Evolutionary conservation across 2,888 invertebrate genomes (phyloP).

Genomic region (Agonum fuliginosum): DNA sequence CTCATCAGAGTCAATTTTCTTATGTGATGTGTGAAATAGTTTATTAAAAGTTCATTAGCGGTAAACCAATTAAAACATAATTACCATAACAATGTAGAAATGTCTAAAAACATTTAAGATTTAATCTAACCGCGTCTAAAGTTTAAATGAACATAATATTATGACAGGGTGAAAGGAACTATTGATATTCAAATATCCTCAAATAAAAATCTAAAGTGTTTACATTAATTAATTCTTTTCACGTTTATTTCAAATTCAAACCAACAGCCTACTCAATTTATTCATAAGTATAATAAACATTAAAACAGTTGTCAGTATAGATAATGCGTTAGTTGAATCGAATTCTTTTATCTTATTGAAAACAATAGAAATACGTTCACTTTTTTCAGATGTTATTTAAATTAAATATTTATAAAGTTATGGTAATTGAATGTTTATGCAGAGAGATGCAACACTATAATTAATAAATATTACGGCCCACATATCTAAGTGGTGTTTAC

Average conservation of each 20-base stretch:
- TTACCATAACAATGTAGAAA: slow-evolving; percentile 25
- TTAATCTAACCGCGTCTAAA: neutral
- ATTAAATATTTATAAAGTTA: slow-evolving; percentile 46
- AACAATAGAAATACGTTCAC: slow-evolving; percentile 34
- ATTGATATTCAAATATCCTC: slow-evolving; percentile 30
- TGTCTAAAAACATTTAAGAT: slow-evolving; percentile 24
- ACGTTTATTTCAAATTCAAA: slow-evolving; percentile 31
- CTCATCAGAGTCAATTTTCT: too few relatives aligned
- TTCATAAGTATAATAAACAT: slow-evolving; percentile 49
- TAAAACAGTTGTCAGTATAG: slow-evolving; percentile 48
- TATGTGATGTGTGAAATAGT: too few relatives aligned
- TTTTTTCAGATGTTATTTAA: slow-evolving; percentile 17
- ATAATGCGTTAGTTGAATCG: slow-evolving; percentile 27
- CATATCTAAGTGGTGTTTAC: slow-evolving; percentile 45
- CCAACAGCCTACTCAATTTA: slow-evolving; percentile 50
- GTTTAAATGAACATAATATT: slow-evolving; percentile 12
- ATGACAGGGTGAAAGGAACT: slow-evolving; percentile 38
- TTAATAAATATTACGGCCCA: slow-evolving; percentile 53
- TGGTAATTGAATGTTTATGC: slow-evolving; percentile 50
- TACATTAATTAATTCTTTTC: slow-evolving; percentile 51
- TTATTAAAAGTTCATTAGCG: neutral
- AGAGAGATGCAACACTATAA: slow-evolving; percentile 49
- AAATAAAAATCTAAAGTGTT: slow-evolving; percentile 37
- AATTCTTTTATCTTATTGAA: slow-evolving; percentile 31
- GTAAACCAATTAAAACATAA: slow-evolving; percentile 27